Conservation (phyloP, 1,140 invertebrate species). For the Ptiloglossa arizonensis region DNA sequence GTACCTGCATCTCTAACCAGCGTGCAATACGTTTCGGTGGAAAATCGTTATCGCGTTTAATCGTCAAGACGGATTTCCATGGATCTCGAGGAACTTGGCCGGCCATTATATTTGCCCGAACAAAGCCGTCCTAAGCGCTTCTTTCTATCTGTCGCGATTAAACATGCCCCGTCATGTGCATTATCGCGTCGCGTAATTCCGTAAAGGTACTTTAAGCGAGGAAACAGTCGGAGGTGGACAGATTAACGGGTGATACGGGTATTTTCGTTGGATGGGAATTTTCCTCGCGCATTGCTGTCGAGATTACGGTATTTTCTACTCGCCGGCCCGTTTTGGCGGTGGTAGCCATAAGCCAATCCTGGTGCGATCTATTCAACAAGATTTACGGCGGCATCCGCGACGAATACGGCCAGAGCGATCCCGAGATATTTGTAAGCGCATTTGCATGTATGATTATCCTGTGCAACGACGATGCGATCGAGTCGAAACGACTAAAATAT, state of each 20-base stretch:
- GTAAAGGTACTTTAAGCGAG: background rate
- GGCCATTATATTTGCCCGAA: background rate
- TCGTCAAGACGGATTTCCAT: no score
- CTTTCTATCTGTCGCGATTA: background rate
- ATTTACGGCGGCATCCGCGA: conserved; percentile 48
- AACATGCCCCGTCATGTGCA: background rate
- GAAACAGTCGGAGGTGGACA: background rate
- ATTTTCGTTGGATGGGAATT: conserved; percentile 42
- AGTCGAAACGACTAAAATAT: background rate
- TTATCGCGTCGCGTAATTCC: conserved; percentile 24
- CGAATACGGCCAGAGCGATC: conserved; percentile 11
- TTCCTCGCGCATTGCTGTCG: conserved; percentile 1
- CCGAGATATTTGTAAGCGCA: conserved; percentile 41
- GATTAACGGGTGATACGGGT: conserved; percentile 10
- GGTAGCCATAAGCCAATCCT: conserved; percentile 15
- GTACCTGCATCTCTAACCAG: no score
- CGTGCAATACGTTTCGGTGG: no score
- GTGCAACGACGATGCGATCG: background rate
- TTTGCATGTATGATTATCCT: conserved; percentile 40
- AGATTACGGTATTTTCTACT: conserved; percentile 41
- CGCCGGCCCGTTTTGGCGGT: conserved; percentile 24
- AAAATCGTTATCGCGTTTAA: no score
- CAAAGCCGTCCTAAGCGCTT: conserved; percentile 4
- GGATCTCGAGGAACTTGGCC: no score
- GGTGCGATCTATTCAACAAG: conserved; percentile 24